Evolutionary conservation across 2,113 vertebrate genomes (phyloP).

Genomic region (Rhadina sibilatrix): DNA sequence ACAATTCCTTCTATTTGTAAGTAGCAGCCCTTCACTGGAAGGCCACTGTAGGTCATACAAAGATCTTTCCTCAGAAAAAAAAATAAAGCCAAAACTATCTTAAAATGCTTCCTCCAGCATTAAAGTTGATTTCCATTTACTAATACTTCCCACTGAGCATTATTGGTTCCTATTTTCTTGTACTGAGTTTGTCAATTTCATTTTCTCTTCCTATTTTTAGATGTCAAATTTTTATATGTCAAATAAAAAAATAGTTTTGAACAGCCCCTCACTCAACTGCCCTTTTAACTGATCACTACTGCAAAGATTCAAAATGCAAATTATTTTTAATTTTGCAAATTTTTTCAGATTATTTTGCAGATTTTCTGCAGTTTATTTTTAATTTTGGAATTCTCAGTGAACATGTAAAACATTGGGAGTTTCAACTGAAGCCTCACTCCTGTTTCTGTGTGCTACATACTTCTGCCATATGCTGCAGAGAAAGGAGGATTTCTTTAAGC

Average conservation of each 20-base stretch:
- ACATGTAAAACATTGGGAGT: background rate
- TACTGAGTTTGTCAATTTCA: background rate
- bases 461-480: slow-evolving; percentile 48
- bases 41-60: background rate
- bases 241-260: background rate
- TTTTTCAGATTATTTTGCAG: background rate
- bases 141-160: background rate
- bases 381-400: background rate
- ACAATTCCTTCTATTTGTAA: slow-evolving; percentile 19
- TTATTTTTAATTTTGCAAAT: background rate
- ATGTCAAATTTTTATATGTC: background rate
- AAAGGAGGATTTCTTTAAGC: slow-evolving; percentile 54
- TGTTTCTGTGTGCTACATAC: background rate
- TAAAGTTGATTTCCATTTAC: background rate
- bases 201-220: background rate
- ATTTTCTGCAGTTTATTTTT: background rate
- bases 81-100: background rate
- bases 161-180: background rate
- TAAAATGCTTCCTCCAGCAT: background rate
- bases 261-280: background rate
- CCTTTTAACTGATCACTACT: background rate
- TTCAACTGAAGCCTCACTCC: background rate
- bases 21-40: background rate
- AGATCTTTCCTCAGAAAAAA: background rate
- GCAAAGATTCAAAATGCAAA: background rate